phyloP scores from a whole-genome alignment of 1,140 invertebrate genomes.

The Galleria mellonella region DNA sequence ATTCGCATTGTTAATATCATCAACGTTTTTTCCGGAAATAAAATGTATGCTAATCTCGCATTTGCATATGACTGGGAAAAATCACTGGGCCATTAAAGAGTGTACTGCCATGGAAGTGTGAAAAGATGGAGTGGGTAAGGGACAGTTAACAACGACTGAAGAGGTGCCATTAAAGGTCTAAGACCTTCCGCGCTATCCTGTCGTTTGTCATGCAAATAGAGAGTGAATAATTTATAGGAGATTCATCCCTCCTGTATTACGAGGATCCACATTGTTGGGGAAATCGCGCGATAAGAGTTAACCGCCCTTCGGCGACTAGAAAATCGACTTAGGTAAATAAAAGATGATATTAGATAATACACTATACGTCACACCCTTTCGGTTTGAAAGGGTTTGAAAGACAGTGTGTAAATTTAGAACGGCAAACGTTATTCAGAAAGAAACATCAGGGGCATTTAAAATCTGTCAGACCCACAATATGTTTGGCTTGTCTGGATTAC shows the following conservation, averaged over 20 bases:
- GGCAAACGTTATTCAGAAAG: too few relatives aligned
- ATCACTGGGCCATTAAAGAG: slow-evolving; percentile 55
- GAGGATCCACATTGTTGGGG: slow-evolving; percentile 32
- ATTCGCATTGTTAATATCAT: slow-evolving; percentile 32
- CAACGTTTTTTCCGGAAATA: slow-evolving; percentile 31
- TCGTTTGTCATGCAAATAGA: slow-evolving; percentile 68
- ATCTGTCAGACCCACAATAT: too few relatives aligned
- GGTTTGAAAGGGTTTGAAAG: too few relatives aligned
- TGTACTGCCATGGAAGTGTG: slow-evolving; percentile 28
- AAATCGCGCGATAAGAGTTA: slow-evolving; percentile 12
- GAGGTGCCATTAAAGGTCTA: slow-evolving; percentile 53
- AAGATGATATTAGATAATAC: too few relatives aligned
- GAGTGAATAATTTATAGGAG: slow-evolving; percentile 64
- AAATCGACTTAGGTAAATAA: neutral
- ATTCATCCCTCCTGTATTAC: slow-evolving; percentile 36
- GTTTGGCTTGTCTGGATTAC: too few relatives aligned
- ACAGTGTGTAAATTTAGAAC: too few relatives aligned
- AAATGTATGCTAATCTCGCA: slow-evolving; percentile 57
- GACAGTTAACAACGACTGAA: slow-evolving; percentile 39
- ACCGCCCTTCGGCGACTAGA: neutral
- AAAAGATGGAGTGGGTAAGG: slow-evolving; percentile 36
- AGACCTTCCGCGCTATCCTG: slow-evolving; percentile 39
- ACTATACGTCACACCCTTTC: too few relatives aligned
- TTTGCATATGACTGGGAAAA: slow-evolving; percentile 60
- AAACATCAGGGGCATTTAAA: too few relatives aligned